Base-by-base conservation (phyloP, 2,888 invertebrate genomes). In the Junonia oenone region DNA sequence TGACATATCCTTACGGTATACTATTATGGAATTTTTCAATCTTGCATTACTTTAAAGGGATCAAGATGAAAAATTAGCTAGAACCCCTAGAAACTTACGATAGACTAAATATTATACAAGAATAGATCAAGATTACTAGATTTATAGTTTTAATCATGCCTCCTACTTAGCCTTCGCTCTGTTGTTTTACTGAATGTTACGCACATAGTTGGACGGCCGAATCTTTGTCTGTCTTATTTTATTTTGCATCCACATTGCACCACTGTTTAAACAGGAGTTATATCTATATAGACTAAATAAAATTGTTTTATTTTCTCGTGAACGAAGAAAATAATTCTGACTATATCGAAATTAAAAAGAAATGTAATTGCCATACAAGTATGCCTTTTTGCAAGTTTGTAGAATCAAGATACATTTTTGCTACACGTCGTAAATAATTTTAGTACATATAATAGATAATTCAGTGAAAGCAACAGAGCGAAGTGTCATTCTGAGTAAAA, bases 91-190 rank as follows among this genome's bases (percentile, higher is more conserved):
- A 80, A 76, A 81, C 78, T 78, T 81, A 81, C 68, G 64, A 71
- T 73, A 81, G 70, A 76, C 87, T 86, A 87, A 76, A 75, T 81
- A 81, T 77, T 78, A 77, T 83, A 88, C 83, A 84, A 79, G 76
- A 81, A 75, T 84, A 83, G 78, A 79, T 81, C 79, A 76, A 78
- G 75, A 83, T 75, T 79, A 81, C 80, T 83, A 84, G 68, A 68
- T 68, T 78, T 75, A 58, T 72, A 72, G 70, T 68, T 73, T 60
- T 71, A 74, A 77, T 72, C 71, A 75, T 76, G 76, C 70, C 69
- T 70, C 73, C 77, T 78, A 81, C 66, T 64, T 26, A 58, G 68
- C 71, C 71, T 68, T 69, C 69, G 73, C 72, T 73, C 81, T 78
- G 81, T 81, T 68, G 75, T 63, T 72, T 69, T 69, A 57, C 56